Evolutionary conservation across 1,140 invertebrate genomes (phyloP), one percentile per base, ranked within the genome.

Genomic region (Colletes latitarsis): DNA sequence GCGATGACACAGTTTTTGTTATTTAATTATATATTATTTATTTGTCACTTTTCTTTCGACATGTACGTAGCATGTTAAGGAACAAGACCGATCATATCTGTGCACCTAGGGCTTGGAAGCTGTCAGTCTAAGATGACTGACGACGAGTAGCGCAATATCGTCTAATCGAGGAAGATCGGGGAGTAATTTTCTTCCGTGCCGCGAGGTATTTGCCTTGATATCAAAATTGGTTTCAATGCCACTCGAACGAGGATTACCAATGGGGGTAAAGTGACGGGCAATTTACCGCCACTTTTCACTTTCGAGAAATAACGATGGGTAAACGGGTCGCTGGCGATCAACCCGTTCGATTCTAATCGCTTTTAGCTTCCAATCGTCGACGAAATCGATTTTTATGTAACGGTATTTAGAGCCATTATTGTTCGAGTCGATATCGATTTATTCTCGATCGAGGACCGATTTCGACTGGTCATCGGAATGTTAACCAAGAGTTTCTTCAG

Each of bases 181-280:
- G 17, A 19, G 68, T 14, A 71, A 39, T 58, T 67, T 79, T 74
- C 21, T 53, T 41, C 14, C 68, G 9, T 30, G 77, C 21, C 67
- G 68, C 14, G 68, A 43, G 58, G 46, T 49, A 64, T 14, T 72
- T 39, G 68, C 77, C 71, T 80, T 74, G 70, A 80, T 80, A 73
- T 80, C 70, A 64, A 74, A 80, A 80, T 80, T 80, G 62, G 70
- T 74, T 74, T 58, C 70, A 80, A 80, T 74, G 70, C 62, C 70
- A 80, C 60, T 73, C 53, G 70, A 70, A 52, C 77, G 74, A 64
- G 62, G 43, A 43, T 80, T 12, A 41, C 49, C 58, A 63, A 78
- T 19, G 46, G 41, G 9, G 21, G 39, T 30, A n/a, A 49, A 80
- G 62, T 66, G 62, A 74, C 62, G 52, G 14, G 17, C 76, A 60